Evolutionary conservation across 2,888 invertebrate species (phyloP).

Genomic region (Cephus pygmeus): DNA sequence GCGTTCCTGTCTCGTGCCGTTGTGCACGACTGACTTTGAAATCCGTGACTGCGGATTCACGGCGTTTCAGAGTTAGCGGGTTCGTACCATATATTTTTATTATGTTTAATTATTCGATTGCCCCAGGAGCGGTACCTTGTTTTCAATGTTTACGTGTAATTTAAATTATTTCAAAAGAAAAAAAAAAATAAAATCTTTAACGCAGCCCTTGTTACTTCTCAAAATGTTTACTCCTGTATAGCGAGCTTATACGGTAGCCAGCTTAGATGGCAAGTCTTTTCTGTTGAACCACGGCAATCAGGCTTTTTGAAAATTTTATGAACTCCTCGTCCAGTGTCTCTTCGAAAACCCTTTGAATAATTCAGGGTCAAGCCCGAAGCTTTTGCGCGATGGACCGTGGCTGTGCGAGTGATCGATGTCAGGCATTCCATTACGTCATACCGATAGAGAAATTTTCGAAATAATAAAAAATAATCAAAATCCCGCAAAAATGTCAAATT

Average conservation of each 20-base stretch:
- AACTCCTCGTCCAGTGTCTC: slow-evolving; percentile 55
- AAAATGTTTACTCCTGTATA: not conserved
- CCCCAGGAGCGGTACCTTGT: accelerated
- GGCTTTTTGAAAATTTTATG: slow-evolving; percentile 59
- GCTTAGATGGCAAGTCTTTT: slow-evolving; percentile 11
- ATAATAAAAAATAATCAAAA: too few species aligned
- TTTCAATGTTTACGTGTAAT: not conserved
- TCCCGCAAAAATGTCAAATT: too few species aligned
- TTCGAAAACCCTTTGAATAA: slow-evolving; percentile 56
- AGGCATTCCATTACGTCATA: not conserved
- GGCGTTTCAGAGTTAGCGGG: not conserved
- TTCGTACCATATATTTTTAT: not conserved
- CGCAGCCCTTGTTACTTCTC: not conserved
- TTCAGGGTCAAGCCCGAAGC: slow-evolving; percentile 55
- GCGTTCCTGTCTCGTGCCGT: slow-evolving; percentile 1
- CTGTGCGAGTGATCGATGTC: not conserved
- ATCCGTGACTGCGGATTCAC: not conserved
- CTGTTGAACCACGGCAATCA: slow-evolving; percentile 55
- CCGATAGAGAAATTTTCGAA: too few species aligned
- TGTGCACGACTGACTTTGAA: slow-evolving; percentile 2
- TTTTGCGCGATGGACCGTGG: slow-evolving; percentile 34
- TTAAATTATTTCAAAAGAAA: not conserved
- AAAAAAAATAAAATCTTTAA: not conserved
- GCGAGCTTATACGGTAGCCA: not conserved
- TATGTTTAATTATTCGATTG: not conserved